A percentile compares a stretch with the other conserved stretches of the same genome.
Conservation (phyloP, 2,888 invertebrate species). For the Cryptophagus acutangulus region DNA sequence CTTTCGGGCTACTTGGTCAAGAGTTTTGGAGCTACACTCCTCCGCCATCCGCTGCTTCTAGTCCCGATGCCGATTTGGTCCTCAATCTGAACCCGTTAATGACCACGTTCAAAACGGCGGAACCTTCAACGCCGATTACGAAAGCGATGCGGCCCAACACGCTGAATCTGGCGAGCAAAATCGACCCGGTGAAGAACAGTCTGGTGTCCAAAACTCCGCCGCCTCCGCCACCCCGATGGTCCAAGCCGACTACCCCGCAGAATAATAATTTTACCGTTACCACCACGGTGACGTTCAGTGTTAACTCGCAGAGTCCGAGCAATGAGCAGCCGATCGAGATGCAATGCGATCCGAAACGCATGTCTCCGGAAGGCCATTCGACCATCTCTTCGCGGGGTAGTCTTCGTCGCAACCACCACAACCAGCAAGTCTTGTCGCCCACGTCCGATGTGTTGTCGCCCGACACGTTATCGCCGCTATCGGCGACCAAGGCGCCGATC, state of each 20-base stretch:
- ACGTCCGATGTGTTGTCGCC: conserved; percentile 49
- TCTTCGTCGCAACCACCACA: conserved; percentile 31
- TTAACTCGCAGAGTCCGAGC: conserved; percentile 54
- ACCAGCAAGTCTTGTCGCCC: conserved; percentile 43
- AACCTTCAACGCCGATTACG: conserved; percentile 52
- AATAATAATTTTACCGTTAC: conserved; percentile 79
- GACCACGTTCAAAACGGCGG: conserved; percentile 65
- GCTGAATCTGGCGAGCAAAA: conserved; percentile 64
- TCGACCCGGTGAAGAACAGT: conserved; percentile 32
- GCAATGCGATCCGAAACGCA: conserved; percentile 58
- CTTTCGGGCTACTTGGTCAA: conserved; percentile 83
- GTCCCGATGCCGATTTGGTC: conserved; percentile 61
- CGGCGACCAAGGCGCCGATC: conserved; percentile 55
- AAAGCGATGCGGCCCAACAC: conserved; percentile 78
- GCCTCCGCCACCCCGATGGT: conserved; percentile 81
- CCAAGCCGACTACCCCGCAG: conserved; percentile 63
- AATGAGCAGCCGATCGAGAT: conserved; percentile 27
- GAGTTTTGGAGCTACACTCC: conserved; percentile 67
- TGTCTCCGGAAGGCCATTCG: conserved; percentile 65
- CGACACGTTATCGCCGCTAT: conserved; percentile 46
- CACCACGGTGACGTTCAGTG: conserved; percentile 80
- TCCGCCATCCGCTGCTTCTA: conserved; percentile 45
- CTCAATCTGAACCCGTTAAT: conserved; percentile 73
- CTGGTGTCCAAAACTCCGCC: conserved; percentile 60
- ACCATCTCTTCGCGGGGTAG: conserved; percentile 62